phyloP scores from a whole-genome alignment of 2,113 vertebrate genomes.

The Bostrychus sinensis region DNA sequence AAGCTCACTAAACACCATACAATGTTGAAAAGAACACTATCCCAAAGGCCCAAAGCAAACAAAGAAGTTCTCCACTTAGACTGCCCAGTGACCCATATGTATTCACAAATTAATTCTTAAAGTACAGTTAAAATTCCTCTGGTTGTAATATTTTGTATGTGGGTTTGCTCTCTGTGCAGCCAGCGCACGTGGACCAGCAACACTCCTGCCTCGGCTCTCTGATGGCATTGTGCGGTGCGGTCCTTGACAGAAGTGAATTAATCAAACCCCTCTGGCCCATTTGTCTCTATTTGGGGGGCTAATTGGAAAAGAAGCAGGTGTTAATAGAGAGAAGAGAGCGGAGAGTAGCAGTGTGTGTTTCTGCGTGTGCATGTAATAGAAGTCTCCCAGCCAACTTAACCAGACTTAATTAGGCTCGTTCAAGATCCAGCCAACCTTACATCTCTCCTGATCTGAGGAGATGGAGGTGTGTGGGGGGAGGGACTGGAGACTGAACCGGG shows the following conservation, averaged over 20 bases:
- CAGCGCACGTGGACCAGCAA: constrained; percentile 25
- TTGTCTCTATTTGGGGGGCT: constrained; percentile 83
- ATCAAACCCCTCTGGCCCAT: constrained; percentile 78
- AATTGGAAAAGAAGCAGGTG: constrained; percentile 82
- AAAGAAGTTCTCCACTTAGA: too few species aligned
- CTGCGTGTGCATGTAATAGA: constrained; percentile 66
- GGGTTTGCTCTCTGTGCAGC: neutral
- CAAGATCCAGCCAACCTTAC: constrained; percentile 67
- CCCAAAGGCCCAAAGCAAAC: too few species aligned
- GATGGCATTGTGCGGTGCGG: constrained; percentile 56
- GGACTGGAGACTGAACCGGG: constrained; percentile 10
- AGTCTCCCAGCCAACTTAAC: constrained; percentile 76
- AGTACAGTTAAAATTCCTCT: too few species aligned
- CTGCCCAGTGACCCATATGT: too few species aligned
- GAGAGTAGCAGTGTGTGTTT: constrained; percentile 38
- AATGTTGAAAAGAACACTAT: too few species aligned
- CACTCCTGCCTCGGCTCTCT: constrained; percentile 58
- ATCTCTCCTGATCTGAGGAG: constrained; percentile 42
- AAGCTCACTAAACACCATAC: too few species aligned
- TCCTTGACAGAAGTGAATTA: constrained; percentile 80
- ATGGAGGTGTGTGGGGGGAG: constrained; percentile 24
- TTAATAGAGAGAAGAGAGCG: constrained; percentile 77
- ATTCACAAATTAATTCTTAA: too few species aligned
- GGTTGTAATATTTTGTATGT: neutral
- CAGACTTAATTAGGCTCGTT: constrained; percentile 77